phyloP scores from a whole-genome alignment of 2,113 vertebrate genomes.

The Archocentrus centrarchus region DNA sequence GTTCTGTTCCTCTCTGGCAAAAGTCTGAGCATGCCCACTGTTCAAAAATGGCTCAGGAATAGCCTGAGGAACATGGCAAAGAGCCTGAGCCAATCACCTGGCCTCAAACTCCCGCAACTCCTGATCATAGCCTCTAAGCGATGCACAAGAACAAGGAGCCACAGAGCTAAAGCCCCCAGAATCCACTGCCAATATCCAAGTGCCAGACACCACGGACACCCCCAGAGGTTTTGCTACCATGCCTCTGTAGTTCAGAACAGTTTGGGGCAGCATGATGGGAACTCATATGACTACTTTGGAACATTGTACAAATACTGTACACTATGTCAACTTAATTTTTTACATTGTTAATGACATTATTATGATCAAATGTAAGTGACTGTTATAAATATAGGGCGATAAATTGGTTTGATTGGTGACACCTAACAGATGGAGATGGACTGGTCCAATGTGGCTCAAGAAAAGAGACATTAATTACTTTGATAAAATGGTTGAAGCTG shows the following conservation, averaged over 20 bases:
- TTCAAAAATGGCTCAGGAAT: not conserved
- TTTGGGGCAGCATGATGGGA: not conserved
- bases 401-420: constrained; percentile 51
- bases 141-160: not conserved
- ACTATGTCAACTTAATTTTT: not conserved
- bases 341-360: constrained; percentile 3
- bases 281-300: not conserved
- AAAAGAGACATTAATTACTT: not conserved
- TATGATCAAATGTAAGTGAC: constrained; percentile 49
- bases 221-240: not conserved
- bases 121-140: not conserved
- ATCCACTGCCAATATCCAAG: not conserved
- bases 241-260: not conserved
- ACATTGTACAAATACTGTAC: not conserved
- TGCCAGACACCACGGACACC: not conserved
- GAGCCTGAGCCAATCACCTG: not conserved
- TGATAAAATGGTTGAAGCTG: not conserved
- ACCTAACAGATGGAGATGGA: constrained; percentile 4
- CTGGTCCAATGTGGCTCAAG: not conserved
- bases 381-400: constrained; percentile 42
- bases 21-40: not conserved
- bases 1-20: not conserved
- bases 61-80: not conserved
- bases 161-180: not conserved
- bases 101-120: not conserved